Evolutionary conservation across 1,140 invertebrate genomes (phyloP), one percentile per base, ranked within the genome.

Genomic region (Trachymyrmex septentrionalis): DNA sequence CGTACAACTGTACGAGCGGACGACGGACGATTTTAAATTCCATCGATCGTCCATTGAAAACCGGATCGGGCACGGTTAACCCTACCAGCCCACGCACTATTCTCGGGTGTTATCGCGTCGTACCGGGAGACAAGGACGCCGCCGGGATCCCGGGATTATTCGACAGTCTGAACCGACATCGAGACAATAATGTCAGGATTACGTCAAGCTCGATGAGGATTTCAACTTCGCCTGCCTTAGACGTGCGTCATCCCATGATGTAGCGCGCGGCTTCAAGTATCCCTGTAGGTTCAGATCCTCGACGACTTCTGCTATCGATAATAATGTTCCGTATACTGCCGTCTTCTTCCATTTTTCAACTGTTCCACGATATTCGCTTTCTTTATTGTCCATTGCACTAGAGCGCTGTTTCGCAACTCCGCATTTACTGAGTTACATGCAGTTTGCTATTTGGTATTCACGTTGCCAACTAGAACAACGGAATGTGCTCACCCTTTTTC

Each of bases 161-260:
- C 85, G 73, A 34, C 59, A 85, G 73, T 44, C 53, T 81, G 57
- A 81, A 71, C 44, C 76, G 76, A 81, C 71, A 75, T 57, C 73
- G 91, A 89, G 87, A 92, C 91, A 92, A 92, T 82, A 82, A 82
- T 91, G 76, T 84, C 66, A 14, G 91, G 89, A 91, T 92, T 92
- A 91, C 67, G 57, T 71, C 48, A 57, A 44, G 88, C 27, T 48
- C 59, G 73, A 87, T 64, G 77, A 75, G 82, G 61, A 66, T 78
- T 78, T 88, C 67, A 5, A 48, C 66, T 24, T 84, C 50, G 61
- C 69, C 66, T 48, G 34, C 59, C 73, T 64, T 66, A 21, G 48
- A 34, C 50, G 24, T 21, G 57, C 77, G 81, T 72, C 67, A 88
- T 30, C 53, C 75, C 19, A 27, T 34, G 44, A 44, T 48, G 30